Base-by-base conservation (phyloP, 2,113 vertebrate genomes). In the Bungarus multicinctus region DNA sequence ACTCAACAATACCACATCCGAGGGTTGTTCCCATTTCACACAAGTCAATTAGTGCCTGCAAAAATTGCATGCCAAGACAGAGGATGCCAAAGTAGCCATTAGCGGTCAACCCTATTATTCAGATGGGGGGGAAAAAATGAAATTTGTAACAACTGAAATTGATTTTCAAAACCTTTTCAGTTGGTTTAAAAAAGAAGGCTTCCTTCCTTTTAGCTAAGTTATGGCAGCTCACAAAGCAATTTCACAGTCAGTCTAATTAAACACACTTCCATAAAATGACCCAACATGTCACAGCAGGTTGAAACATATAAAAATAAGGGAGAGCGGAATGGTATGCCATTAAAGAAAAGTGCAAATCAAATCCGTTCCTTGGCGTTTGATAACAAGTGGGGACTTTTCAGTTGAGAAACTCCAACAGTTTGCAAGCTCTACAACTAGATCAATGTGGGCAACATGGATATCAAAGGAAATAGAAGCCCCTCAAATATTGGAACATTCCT, bases 181-280 rank as follows among this genome's bases (percentile, higher is more conserved):
- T 23, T 23, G 60, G 12, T 69, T 53, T 34, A 14, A 23, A 34
- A 4, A n/a, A 60, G 30, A 47, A 11, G 16, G 74, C 53, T 7
- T 18, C 53, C 4, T 20, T 45, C 74, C 74, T 91, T 91, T 45
- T 34, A 34, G 53, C 50, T 90, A 52, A 81, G n/a, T 53, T 74
- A 25, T 85, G 34, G 69, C 74, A 54, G 52, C 69, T 85, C 50
- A 10, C 69, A 57, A 86, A 91, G 45, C 25, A 91, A 57, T 55
- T 85, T 43, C 52, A 86, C 74, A 91, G 52, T 85, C 27, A 18
- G 39, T 11, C 27, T 91, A 91, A 91, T 91, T 91, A 91, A 85
- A 55, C 43, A 39, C 53, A 45, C 55, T 91, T 74, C 52, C 53
- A 30, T 91, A 54, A 85, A 86, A 86, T 86, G 1, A 30, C 53